Evolutionary conservation across 2,113 vertebrate genomes (phyloP), one percentile per base, ranked within the genome.

Genomic region (Thunnus thynnus): DNA sequence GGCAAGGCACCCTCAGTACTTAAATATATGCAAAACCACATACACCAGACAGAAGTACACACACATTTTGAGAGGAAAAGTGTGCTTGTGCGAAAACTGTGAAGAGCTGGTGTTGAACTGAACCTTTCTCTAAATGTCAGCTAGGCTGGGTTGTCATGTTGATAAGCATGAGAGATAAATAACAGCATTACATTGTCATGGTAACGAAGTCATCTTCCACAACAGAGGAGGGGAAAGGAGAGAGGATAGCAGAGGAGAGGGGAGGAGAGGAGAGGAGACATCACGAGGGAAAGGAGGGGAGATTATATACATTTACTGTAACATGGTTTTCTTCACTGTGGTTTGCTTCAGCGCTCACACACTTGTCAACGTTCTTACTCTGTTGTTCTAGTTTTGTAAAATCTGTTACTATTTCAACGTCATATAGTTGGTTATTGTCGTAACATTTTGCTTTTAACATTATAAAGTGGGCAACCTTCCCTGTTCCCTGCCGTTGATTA

Each of bases 401-500:
- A 50, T 22, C 52, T 64, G 72, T 68, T 41, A 95, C 94, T 95
- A 64, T 69, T 75, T 78, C 65, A 71, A 76, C 65, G 61, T 51
- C 57, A 75, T 76, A 85, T 51, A 32, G 76, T 62, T 71, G 85
- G 76, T 68, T 85, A 87, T 72, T 87, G 61, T 80, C 91, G 65
- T 58, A 88, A 83, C 78, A 85, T 87, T 90, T 89, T 60, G 74
- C 82, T 89, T 89, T 91, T 91, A 89, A 90, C 88, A 92, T 88
- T 86, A 85, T 83, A 87, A 89, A 91, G 89, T 79, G 80, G 86
- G 83, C 92, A 94, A 94, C 92, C 91, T 92, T 94, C 86, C 82
- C 89, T 93, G 93, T 92, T 96, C 93, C 90, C 95, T 90, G 92
- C 94, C 87, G 94, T 91, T 97, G 96, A 99, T 98, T 98, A 99